Conservation (phyloP, 2,797 vertebrate species). For the Typhlichthys subterraneus region DNA sequence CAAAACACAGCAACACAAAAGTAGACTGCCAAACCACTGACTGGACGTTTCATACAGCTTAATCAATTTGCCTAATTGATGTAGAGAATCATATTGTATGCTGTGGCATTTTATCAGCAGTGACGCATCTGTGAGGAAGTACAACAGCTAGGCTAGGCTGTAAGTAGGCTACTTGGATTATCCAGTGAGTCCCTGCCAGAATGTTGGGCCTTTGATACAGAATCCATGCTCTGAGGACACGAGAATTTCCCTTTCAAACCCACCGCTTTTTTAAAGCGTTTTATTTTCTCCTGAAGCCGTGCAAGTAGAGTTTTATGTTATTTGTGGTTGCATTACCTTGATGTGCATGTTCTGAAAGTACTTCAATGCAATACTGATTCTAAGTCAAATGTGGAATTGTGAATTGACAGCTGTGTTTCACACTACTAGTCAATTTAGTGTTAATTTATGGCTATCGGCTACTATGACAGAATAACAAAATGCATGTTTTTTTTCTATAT, state of each 20-base stretch:
- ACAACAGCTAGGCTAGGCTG: conserved; percentile 43
- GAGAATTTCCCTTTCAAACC: conserved; percentile 56
- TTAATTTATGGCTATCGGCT: too few relatives aligned
- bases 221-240: conserved; percentile 52
- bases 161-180: conserved; percentile 56
- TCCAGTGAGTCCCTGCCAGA: conserved; percentile 48
- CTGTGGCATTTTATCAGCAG: conserved; percentile 34
- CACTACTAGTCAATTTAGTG: too few relatives aligned
- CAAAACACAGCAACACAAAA: background rate
- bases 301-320: conserved; percentile 41
- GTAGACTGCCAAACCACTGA: conserved; percentile 6
- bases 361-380: conserved; percentile 19
- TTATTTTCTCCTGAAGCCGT: conserved; percentile 42
- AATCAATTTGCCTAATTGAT: conserved; percentile 40
- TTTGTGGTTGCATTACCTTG: conserved; percentile 20
- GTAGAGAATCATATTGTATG: conserved; percentile 19
- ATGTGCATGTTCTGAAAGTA: conserved; percentile 23
- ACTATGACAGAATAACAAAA: background rate
- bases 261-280: conserved; percentile 40
- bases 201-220: background rate
- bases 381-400: conserved; percentile 13
- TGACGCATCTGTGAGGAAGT: conserved; percentile 31
- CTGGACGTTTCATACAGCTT: conserved; percentile 14
- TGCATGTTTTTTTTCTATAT: background rate
- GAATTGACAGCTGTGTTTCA: background rate